Conservation (phyloP, 2,113 vertebrate genomes). For the Nestor notabilis region DNA sequence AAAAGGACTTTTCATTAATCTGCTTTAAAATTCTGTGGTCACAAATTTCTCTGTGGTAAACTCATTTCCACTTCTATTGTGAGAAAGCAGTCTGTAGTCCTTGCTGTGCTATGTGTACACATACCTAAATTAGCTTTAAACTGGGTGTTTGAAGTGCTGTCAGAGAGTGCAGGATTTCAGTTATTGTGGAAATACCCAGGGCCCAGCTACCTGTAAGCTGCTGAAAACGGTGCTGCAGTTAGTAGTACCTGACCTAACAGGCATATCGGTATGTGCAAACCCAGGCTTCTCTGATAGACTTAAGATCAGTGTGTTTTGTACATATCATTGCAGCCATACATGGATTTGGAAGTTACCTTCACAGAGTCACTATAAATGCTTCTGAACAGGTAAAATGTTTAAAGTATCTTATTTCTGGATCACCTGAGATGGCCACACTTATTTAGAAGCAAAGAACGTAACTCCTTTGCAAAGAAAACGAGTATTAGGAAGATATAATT, state of each 20-base stretch:
- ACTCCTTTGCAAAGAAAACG: neutral
- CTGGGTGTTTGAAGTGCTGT: neutral
- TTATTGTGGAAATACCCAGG: neutral
- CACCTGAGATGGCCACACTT: neutral
- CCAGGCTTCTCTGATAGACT: neutral
- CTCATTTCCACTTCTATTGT: neutral
- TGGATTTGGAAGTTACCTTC: neutral
- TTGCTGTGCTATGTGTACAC: neutral
- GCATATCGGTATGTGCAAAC: neutral
- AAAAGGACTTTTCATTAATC: neutral
- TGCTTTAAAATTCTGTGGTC: neutral
- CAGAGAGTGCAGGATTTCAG: neutral
- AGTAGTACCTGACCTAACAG: neutral
- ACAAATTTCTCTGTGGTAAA: neutral
- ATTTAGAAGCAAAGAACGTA: neutral
- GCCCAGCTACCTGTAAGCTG: neutral
- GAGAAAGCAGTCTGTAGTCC: neutral
- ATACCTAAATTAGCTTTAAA: neutral
- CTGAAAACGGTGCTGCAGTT: neutral
- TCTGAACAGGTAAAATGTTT: neutral
- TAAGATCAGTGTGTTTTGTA: neutral
- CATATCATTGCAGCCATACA: neutral
- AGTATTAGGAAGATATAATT: neutral
- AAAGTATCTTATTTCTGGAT: neutral
- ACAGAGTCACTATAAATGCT: neutral